Base-by-base conservation (phyloP, 2,888 invertebrate species). In the Aphidius colemani region DNA sequence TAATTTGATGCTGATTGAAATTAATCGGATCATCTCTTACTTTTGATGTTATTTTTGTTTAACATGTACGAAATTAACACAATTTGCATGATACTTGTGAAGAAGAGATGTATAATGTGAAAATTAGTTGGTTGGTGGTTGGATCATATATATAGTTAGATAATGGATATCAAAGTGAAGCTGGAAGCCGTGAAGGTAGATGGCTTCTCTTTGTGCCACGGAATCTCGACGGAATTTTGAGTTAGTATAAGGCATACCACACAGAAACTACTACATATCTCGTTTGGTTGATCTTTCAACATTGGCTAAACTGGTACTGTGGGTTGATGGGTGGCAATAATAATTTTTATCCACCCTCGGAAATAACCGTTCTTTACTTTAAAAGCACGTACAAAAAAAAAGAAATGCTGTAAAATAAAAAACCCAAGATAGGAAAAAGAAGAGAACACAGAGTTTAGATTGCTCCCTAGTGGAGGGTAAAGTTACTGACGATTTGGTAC, bases 301-400 rank as follows among this genome's bases (percentile, higher is more conserved):
- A 30, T 53, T 51, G 39, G 40, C n/a, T 10, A n/a, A 39, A 7
- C 39, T 51, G 13, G 39, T 51, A 51, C 53, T 13, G 43, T 41
- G 43, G 53, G 18, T 11, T 40, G 9, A 9, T 43, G 43, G 53
- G 53, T 48, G 48, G 58, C 41, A 59, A 59, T 59, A 59, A 59
- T 59, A 59, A 59, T 59, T 59, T 59, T 59, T 59, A 59, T 59
- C 58, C 58, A 9, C 39, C 51, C 51, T 30, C 9, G 48, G 41
- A 59, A 59, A 59, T 59, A 59, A 59, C 58, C 49, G 41, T 40
- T 43, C 58, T 49, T 39, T 30, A 30, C 30, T 30, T 30, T 30
- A 30, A 30, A 30, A 30, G 30, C 30, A 30, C 30, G 30, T 30
- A 30, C 30, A 30, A 30, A 0, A 30, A 30, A 30, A 30, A 30